Conservation (phyloP, 2,113 vertebrate genomes). For the Urocolius indicus region DNA sequence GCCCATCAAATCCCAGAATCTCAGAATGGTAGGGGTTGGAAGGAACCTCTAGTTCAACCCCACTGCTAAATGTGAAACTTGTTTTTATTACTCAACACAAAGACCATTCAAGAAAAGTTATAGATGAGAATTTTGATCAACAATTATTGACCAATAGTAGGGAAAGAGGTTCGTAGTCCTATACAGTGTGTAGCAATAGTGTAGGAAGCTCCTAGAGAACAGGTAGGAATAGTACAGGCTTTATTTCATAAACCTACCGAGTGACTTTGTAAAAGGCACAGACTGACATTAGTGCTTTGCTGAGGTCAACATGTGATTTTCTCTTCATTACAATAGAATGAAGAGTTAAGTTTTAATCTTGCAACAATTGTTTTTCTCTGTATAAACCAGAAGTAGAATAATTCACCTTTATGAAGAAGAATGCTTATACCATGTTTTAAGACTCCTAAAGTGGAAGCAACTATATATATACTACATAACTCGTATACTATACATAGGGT, state of each 20-base stretch:
- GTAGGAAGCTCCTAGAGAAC: neutral
- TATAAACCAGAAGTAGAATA: neutral
- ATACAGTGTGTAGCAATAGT: neutral
- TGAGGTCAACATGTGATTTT: neutral
- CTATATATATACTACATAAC: neutral
- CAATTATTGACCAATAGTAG: neutral
- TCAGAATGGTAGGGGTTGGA: no score
- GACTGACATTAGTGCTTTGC: neutral
- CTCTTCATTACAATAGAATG: neutral
- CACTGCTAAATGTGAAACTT: neutral
- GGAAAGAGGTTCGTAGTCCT: neutral
- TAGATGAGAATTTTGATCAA: neutral
- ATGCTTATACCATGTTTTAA: neutral
- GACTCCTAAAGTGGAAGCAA: neutral
- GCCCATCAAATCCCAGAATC: no score
- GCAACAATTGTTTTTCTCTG: neutral
- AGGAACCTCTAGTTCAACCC: no score
- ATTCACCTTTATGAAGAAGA: neutral
- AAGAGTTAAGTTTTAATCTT: neutral
- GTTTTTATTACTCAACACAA: neutral
- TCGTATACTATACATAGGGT: neutral
- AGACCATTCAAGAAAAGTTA: neutral
- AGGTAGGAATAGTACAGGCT: neutral
- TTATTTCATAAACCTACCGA: neutral
- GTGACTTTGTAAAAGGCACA: neutral